These are phyloP conservation scores for Macropodus opercularis DNA, from an alignment of 2,797 vertebrate species.

Conservation along the genomic window DNA sequence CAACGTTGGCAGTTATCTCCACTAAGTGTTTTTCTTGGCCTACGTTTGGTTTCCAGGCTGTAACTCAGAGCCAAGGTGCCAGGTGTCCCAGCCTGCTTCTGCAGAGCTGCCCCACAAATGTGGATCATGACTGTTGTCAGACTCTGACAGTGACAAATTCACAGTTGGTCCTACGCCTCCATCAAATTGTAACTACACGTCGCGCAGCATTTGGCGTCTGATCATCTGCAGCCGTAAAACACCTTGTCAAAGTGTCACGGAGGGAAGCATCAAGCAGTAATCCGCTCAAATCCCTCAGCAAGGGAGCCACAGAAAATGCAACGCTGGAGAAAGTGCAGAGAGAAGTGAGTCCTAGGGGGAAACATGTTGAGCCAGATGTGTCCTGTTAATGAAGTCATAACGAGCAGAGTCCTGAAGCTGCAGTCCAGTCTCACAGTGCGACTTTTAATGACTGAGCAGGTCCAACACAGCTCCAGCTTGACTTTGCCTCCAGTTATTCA, in stretches of 20 bases:
- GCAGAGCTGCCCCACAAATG: not conserved
- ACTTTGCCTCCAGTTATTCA: not conserved
- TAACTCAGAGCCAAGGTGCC: not conserved
- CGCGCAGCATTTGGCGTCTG: not conserved
- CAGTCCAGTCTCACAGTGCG: too few relatives aligned
- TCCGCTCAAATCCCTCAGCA: not conserved
- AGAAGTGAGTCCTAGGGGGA: not conserved
- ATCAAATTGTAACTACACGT: not conserved
- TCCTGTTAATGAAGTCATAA: not conserved
- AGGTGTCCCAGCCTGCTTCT: not conserved
- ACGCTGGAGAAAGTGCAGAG: not conserved
- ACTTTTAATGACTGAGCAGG: not conserved
- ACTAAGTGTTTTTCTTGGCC: constrained; percentile 20
- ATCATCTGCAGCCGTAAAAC: constrained; percentile 1
- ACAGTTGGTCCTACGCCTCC: not conserved
- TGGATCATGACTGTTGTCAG: too few relatives aligned
- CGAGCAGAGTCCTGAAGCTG: too few relatives aligned
- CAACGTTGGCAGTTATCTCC: not conserved
- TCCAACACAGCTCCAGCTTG: not conserved
- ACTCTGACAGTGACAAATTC: not conserved
- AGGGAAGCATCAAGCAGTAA: not conserved
- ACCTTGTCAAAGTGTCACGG: not conserved
- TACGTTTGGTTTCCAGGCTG: constrained; percentile 16
- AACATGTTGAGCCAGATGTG: not conserved
- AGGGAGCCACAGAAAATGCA: not conserved